A percentile compares a stretch with the other conserved stretches of the same genome.
Conservation (phyloP, 2,797 vertebrate genomes). For the Microtus californicus region DNA sequence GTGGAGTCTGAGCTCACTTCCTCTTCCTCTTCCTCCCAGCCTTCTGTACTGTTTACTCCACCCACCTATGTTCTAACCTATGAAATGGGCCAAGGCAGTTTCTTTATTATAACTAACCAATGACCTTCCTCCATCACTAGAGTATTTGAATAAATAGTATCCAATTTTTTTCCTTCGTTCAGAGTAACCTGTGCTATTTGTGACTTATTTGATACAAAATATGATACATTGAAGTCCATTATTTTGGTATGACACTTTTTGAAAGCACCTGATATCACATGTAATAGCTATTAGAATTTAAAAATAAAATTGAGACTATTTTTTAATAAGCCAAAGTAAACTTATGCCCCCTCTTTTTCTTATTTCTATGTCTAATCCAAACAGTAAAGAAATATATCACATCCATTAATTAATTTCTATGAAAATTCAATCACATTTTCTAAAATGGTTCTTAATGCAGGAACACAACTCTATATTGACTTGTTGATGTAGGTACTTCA, state of each 20-base stretch:
- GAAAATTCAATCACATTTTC: slow-evolving; percentile 15
- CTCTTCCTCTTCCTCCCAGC: no score
- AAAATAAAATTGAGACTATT: background rate
- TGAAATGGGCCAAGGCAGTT: no score
- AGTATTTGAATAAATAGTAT: background rate
- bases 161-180: background rate
- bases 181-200: background rate
- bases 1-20: no score
- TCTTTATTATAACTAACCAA: no score
- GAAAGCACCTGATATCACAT: background rate
- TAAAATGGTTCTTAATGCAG: slow-evolving; percentile 69
- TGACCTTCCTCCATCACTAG: no score
- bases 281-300: background rate
- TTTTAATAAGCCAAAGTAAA: background rate
- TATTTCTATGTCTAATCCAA: slow-evolving; percentile 9
- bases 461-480: slow-evolving; percentile 62
- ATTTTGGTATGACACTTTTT: background rate
- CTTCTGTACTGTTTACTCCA: no score
- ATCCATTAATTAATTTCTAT: slow-evolving; percentile 49
- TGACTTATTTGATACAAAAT: background rate
- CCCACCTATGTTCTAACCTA: no score
- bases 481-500: slow-evolving; percentile 27
- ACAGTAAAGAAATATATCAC: background rate
- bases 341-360: slow-evolving; percentile 13
- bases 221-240: background rate